Conservation (phyloP, 2,797 vertebrate genomes). For the Microctenopoma steveboyesi region DNA sequence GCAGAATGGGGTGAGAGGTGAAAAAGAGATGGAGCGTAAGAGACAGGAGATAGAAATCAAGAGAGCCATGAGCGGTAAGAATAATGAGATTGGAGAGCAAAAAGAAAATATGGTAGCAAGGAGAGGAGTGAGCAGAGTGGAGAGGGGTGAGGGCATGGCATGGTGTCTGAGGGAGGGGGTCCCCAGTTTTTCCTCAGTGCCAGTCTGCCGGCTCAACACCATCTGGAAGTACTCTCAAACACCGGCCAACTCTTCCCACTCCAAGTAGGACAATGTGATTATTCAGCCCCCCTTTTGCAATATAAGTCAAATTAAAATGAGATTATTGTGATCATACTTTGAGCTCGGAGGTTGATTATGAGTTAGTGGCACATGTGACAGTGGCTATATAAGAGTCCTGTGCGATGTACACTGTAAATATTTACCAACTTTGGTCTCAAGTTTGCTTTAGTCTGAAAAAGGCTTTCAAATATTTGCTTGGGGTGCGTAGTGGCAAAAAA, state of each 20-base stretch:
- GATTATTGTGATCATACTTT: slow-evolving; percentile 80
- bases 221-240: slow-evolving; percentile 90
- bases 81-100: slow-evolving; percentile 12
- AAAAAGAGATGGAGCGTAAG: slow-evolving; percentile 41
- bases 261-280: slow-evolving; percentile 80
- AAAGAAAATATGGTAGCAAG: slow-evolving; percentile 22
- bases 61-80: slow-evolving; percentile 41
- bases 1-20: slow-evolving; percentile 37
- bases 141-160: slow-evolving; percentile 54
- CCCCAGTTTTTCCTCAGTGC: slow-evolving; percentile 81
- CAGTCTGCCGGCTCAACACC: slow-evolving; percentile 85
- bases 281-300: slow-evolving; percentile 61
- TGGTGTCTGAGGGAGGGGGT: slow-evolving; percentile 60
- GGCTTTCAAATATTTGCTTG: slow-evolving; percentile 70
- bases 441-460: slow-evolving; percentile 68
- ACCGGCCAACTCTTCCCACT: slow-evolving; percentile 77
- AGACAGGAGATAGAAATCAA: slow-evolving; percentile 40
- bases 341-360: slow-evolving; percentile 69
- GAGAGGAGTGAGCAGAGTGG: slow-evolving; percentile 28
- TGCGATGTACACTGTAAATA: slow-evolving; percentile 66
- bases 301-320: slow-evolving; percentile 81
- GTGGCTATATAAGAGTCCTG: slow-evolving; percentile 62
- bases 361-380: slow-evolving; percentile 55
- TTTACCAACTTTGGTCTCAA: slow-evolving; percentile 72
- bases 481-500: slow-evolving; percentile 66